Conservation (phyloP, 1,140 invertebrate genomes). For the Leptopilina boulardi region DNA sequence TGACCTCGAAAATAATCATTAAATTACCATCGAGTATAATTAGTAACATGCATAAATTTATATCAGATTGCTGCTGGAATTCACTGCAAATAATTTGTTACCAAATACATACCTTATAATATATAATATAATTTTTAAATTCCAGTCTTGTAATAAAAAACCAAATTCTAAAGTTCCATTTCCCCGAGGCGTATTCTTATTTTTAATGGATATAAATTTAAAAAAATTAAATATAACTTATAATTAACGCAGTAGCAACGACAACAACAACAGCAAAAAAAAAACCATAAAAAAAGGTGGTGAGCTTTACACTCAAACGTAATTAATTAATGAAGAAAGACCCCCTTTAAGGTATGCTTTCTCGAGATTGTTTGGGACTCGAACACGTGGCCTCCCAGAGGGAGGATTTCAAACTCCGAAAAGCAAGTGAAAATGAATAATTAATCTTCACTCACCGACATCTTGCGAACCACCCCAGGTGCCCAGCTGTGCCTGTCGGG, state of each 20-base stretch:
- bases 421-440: slow-evolving; percentile 46
- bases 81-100: not conserved
- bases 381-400: slow-evolving; percentile 12
- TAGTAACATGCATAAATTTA: not conserved
- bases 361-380: slow-evolving; percentile 3
- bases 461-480: slow-evolving; percentile 92
- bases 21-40: slow-evolving; percentile 12
- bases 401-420: slow-evolving; percentile 24
- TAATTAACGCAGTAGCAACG: too few species aligned
- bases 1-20: slow-evolving; percentile 25
- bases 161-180: too few species aligned
- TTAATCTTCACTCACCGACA: slow-evolving; percentile 84
- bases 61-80: not conserved
- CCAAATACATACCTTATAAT: not conserved
- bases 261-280: not conserved
- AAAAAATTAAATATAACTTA: not conserved
- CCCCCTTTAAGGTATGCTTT: not conserved
- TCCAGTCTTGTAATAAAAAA: too few species aligned
- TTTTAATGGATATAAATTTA: too few species aligned
- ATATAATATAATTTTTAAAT: too few species aligned
- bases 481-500: slow-evolving; percentile 90
- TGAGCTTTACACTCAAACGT: not conserved
- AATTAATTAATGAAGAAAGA: slow-evolving; percentile 17
- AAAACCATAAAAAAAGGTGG: not conserved
- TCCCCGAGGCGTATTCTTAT: too few species aligned